These are phyloP conservation scores for Vimba vimba DNA, from an alignment of 2,113 vertebrate species.

Conservation along the genomic window DNA sequence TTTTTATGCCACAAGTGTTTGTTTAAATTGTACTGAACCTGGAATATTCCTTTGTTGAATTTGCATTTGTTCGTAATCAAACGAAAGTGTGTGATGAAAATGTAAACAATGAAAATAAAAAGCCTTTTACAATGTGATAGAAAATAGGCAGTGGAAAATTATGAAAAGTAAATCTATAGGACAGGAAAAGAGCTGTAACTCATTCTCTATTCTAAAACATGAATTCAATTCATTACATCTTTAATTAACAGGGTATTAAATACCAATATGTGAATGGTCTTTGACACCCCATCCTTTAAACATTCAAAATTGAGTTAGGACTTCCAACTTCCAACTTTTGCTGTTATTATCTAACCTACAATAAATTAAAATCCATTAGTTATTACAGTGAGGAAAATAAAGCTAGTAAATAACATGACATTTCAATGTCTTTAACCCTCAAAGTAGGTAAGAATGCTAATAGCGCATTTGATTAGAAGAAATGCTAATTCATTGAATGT, in stretches of 20 bases:
- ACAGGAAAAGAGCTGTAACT: not conserved
- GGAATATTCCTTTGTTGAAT: too few relatives aligned
- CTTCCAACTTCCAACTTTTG: constrained; percentile 15
- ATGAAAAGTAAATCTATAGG: not conserved
- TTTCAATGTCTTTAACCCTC: constrained; percentile 14
- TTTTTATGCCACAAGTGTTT: too few relatives aligned
- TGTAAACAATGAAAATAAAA: too few relatives aligned
- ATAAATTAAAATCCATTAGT: not conserved
- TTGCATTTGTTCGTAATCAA: too few relatives aligned
- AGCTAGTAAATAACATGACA: constrained; percentile 33
- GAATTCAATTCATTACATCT: not conserved
- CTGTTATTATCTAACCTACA: not conserved
- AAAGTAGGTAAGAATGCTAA: constrained; percentile 10
- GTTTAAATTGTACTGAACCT: too few relatives aligned
- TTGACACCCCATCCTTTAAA: not conserved
- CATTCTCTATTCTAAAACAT: not conserved
- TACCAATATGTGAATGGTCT: constrained; percentile 31
- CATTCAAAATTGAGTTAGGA: constrained; percentile 1
- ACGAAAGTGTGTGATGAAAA: too few relatives aligned
- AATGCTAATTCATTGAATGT: constrained; percentile 38
- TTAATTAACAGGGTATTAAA: constrained; percentile 50
- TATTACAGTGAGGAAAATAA: constrained; percentile 30
- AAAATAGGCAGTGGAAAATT: not conserved
- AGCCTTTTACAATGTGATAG: too few relatives aligned
- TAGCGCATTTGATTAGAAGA: constrained; percentile 5